Conservation (phyloP, 2,888 invertebrate genomes). For the Aethes cnicana region DNA sequence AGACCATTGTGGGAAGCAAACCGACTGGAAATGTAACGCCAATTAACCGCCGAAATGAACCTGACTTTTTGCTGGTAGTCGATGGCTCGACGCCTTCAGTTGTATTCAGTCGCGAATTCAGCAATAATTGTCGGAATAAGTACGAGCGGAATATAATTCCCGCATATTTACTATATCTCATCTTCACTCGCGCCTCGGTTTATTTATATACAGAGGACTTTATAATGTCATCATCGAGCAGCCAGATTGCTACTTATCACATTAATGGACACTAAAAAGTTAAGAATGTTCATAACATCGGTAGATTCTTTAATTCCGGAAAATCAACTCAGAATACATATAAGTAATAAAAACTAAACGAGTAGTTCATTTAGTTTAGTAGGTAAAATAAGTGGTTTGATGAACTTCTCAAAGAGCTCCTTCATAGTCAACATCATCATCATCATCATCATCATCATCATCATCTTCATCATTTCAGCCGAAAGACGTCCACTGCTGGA, state of each 20-base stretch:
- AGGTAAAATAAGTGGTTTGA: too few relatives aligned
- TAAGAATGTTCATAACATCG: slow-evolving; percentile 5
- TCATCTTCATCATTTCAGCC: too few relatives aligned
- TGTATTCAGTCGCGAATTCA: too few relatives aligned
- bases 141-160: slow-evolving; percentile 2
- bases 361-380: too few relatives aligned
- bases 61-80: slow-evolving; percentile 45
- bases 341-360: neutral
- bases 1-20: slow-evolving; percentile 55
- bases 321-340: slow-evolving; percentile 2
- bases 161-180: neutral
- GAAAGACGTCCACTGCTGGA: too few relatives aligned
- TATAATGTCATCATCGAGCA: neutral
- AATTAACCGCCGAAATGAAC: slow-evolving; percentile 59
- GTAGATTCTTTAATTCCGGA: slow-evolving; percentile 2
- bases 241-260: slow-evolving; percentile 4
- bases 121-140: neutral
- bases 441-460: too few relatives aligned
- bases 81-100: slow-evolving; percentile 33
- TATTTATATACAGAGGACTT: slow-evolving; percentile 7
- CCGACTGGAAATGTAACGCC: slow-evolving; percentile 63
- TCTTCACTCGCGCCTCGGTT: neutral
- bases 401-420: too few relatives aligned
- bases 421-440: too few relatives aligned
- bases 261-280: slow-evolving; percentile 9